Conservation (phyloP, 1,140 invertebrate genomes). For the Cotesia typhae region DNA sequence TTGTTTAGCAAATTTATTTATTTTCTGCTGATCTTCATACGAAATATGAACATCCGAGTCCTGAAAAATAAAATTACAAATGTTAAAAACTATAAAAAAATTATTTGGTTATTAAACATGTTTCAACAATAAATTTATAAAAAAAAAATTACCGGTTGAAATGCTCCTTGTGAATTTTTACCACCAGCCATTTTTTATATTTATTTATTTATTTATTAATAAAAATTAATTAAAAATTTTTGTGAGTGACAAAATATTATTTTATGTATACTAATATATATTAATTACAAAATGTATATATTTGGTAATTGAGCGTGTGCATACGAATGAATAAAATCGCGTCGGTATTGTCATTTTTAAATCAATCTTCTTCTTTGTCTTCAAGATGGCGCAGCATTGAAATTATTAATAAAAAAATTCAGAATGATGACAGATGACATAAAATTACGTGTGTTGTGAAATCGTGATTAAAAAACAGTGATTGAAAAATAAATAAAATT, state of each 20-base stretch:
- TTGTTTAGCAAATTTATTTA: constrained; percentile 93
- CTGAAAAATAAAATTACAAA: constrained; percentile 64
- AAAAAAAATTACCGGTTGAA: constrained; percentile 53
- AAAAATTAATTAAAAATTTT: neutral
- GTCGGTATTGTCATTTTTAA: no score
- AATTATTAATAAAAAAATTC: neutral
- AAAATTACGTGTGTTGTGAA: neutral
- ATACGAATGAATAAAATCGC: neutral
- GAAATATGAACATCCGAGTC: constrained; percentile 93
- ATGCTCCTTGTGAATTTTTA: constrained; percentile 54
- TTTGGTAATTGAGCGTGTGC: neutral
- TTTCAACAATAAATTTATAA: constrained; percentile 11
- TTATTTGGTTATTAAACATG: neutral
- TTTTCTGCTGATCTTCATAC: constrained; percentile 96
- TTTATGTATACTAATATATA: no score
- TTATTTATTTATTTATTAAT: constrained; percentile 9
- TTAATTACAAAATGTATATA: no score
- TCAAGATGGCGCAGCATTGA: constrained; percentile 7
- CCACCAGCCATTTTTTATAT: constrained; percentile 52
- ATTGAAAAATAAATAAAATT: no score
- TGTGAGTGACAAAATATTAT: no score
- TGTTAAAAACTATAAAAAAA: constrained; percentile 11
- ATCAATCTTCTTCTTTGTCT: neutral
- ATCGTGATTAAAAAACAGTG: no score
- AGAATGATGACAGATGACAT: no score